These are phyloP conservation scores for Silvanus unidentatus DNA, from an alignment of 2,888 invertebrate species.

Conservation along the genomic window DNA sequence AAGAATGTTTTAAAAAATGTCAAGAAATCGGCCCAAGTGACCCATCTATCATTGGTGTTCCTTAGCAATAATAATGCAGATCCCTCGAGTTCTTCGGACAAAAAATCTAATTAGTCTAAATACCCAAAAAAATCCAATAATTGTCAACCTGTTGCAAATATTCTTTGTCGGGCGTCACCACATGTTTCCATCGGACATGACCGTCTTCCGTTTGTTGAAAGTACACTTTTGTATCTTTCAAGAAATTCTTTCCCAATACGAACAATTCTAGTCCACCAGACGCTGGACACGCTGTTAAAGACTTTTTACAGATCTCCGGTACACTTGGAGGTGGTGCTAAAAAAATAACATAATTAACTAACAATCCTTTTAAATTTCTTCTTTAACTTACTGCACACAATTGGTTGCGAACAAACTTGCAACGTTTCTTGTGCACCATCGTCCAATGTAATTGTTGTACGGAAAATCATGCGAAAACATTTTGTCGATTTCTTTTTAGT, in stretches of 20 bases:
- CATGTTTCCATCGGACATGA: conserved; percentile 68
- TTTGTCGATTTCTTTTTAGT: conserved; percentile 92
- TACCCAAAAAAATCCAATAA: too few species aligned
- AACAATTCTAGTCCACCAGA: conserved; percentile 79
- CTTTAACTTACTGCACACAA: conserved; percentile 89
- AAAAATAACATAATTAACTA: too few species aligned
- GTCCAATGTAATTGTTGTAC: conserved; percentile 72
- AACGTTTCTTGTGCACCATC: conserved; percentile 76
- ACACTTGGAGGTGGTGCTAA: conserved; percentile 89
- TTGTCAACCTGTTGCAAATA: conserved; percentile 73
- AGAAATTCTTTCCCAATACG: conserved; percentile 85
- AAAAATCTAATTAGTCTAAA: too few species aligned
- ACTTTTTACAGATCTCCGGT: conserved; percentile 88
- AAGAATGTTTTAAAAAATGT: too few species aligned
- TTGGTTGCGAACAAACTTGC: conserved; percentile 84
- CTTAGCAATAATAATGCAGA: too few species aligned
- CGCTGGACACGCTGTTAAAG: conserved; percentile 71
- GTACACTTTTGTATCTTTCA: conserved; percentile 81
- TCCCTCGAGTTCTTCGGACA: too few species aligned
- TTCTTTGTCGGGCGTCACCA: conserved; percentile 81
- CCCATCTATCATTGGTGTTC: too few species aligned
- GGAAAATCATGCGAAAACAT: conserved; percentile 92
- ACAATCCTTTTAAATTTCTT: too few species aligned
- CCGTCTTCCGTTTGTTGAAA: conserved; percentile 60
- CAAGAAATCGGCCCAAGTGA: too few species aligned